Evolutionary conservation across 2,113 vertebrate genomes (phyloP).

Genomic region (Apaloderma vittatum): DNA sequence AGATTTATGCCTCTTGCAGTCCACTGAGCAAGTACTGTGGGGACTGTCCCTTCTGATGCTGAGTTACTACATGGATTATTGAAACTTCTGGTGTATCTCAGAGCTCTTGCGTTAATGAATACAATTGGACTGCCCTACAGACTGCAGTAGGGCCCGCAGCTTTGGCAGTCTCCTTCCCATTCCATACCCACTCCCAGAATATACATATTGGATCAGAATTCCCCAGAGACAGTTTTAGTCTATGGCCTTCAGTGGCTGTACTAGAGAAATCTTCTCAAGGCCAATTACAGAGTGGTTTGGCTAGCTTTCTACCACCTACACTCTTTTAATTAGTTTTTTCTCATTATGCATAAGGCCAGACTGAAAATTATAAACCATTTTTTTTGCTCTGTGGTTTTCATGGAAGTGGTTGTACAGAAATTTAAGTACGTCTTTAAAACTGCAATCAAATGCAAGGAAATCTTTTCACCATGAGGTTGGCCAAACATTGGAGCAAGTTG

Average conservation of each 20-base stretch:
- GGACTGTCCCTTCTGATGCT: not conserved
- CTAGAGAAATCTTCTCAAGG: not conserved
- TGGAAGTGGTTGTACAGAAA: not conserved
- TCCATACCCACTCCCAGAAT: not conserved
- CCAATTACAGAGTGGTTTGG: not conserved
- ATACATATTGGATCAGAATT: not conserved
- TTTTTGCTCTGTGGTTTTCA: not conserved
- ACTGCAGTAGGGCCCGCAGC: not conserved
- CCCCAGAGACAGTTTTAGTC: not conserved
- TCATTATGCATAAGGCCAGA: not conserved
- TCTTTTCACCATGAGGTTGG: not conserved
- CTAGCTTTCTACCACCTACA: not conserved
- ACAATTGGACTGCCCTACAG: not conserved
- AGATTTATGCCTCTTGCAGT: not conserved
- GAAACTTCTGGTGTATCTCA: not conserved
- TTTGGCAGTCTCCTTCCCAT: not conserved
- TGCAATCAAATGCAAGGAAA: not conserved
- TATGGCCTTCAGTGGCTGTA: not conserved
- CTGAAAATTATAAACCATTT: not conserved
- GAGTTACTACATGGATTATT: not conserved
- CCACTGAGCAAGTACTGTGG: not conserved
- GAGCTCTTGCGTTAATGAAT: not conserved
- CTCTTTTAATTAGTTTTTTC: not conserved
- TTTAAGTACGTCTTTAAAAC: not conserved
- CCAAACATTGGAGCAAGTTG: not conserved